Evolutionary conservation across 2,888 invertebrate species (phyloP), one percentile per base, ranked within the genome.

Genomic region (Tetrapedia diversipes): DNA sequence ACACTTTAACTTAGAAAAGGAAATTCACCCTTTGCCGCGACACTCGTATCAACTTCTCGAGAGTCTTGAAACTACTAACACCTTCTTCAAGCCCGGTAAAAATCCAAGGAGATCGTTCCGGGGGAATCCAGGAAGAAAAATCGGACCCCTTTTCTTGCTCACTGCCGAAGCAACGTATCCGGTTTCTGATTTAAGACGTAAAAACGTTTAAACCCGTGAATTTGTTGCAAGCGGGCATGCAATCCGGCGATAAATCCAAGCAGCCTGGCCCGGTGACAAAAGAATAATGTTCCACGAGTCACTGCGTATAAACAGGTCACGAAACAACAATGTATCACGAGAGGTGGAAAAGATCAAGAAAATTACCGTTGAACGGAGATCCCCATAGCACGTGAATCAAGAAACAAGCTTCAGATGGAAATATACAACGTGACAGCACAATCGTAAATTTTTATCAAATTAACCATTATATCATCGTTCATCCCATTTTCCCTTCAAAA

Each of bases 231-330:
- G 19, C 7, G 19, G 34, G 49, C 51, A 64, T 32, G 59, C 74
- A 29, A 69, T 11, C 8, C 29, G 39, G 27, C 51, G 49, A 69
- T 64, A 69, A 74, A 64, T 64, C 43, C 27, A 29, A 4, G 11
- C 34, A 45, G 29, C 19, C 4, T 10, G 29, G 24, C n/a, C 14
- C 11, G 11, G 34, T 27, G 63, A 43, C 45, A 53, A 39, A 64
- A 43, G 57, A 63, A 47, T 69, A 53, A 59, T 32, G 47, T 27
- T 74, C 43, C 22, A 43, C 47, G 56, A 27, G 57, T 22, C 34
- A 59, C 56, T 49, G 37, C 32, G 37, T 73, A 27, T 49, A 56
- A 56, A 32, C 41, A 24, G 60, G 69, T 69, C 69, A 59, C 63
- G 51, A 37, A 60, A 56, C 37, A 29, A 16, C 56, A 56, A 56